A percentile compares a stretch with the other conserved stretches of the same genome.
Evolutionary conservation across 1,140 invertebrate species (phyloP).

Genomic region (Solen grandis): DNA sequence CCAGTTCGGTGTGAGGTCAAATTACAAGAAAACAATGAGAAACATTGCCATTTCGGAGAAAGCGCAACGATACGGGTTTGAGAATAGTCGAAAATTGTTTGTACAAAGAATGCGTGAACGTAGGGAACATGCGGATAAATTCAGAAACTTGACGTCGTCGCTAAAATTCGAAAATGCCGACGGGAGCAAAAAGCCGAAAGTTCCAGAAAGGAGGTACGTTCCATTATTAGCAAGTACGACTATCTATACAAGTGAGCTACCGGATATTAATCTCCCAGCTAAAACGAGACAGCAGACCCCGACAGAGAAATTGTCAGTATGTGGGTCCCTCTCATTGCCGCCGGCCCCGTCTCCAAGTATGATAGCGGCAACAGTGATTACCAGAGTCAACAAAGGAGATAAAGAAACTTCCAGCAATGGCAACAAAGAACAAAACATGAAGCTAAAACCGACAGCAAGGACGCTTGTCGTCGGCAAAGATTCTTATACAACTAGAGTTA

Average conservation of each 20-base stretch:
- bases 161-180: neutral
- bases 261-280: constrained; percentile 2
- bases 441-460: neutral
- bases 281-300: no score
- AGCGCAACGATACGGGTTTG: constrained; percentile 28
- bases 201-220: constrained; percentile 3
- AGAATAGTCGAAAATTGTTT: constrained; percentile 44
- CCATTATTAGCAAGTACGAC: constrained; percentile 21
- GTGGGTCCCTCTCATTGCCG: no score
- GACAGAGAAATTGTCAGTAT: no score
- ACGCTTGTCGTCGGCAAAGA: neutral
- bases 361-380: constrained; percentile 16
- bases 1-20: constrained; percentile 39
- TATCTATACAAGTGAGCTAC: constrained; percentile 26
- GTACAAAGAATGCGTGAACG: constrained; percentile 44
- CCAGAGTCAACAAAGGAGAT: neutral
- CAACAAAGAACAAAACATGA: no score
- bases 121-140: constrained; percentile 17
- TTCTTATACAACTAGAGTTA: neutral
- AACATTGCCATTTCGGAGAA: constrained; percentile 41
- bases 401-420: no score
- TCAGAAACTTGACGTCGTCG: neutral
- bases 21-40: constrained; percentile 31
- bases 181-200: neutral
- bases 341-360: constrained; percentile 35